phyloP scores from a whole-genome alignment of 1,140 invertebrate genomes.

The Temnothorax nylanderi region DNA sequence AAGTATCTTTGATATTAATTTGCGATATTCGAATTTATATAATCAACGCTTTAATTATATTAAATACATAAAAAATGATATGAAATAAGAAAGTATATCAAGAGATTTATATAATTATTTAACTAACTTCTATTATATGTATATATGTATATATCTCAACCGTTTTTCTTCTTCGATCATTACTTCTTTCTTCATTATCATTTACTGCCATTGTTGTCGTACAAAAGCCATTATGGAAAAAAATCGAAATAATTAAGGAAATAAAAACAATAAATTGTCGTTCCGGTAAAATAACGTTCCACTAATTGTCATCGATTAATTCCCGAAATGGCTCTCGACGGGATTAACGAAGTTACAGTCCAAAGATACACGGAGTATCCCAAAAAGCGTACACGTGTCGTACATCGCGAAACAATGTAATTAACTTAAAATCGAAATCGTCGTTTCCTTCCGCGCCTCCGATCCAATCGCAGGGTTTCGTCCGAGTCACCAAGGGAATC shows the following conservation, averaged over 20 bases:
- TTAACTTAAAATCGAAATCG: background rate
- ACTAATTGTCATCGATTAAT: constrained; percentile 6
- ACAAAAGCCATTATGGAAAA: background rate
- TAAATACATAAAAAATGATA: constrained; percentile 26
- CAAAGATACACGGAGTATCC: constrained; percentile 17
- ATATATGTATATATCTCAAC: background rate
- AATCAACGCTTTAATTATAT: constrained; percentile 20
- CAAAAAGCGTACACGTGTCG: background rate
- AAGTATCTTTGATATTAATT: constrained; percentile 9
- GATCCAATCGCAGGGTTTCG: background rate
- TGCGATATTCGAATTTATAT: background rate
- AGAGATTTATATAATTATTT: constrained; percentile 7
- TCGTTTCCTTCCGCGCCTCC: background rate
- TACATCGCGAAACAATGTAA: background rate
- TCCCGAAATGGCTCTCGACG: background rate
- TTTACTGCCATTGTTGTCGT: background rate
- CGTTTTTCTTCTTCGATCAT: background rate
- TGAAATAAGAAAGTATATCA: background rate
- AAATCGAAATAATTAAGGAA: background rate
- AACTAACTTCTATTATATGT: constrained; percentile 23
- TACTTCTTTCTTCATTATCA: background rate
- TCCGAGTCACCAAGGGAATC: constrained; percentile 27
- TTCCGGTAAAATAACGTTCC: background rate
- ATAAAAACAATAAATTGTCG: background rate
- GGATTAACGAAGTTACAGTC: constrained; percentile 2